A percentile compares a stretch with the other conserved stretches of the same genome.
phyloP scores from a whole-genome alignment of 2,113 vertebrate species.

The Pholis gunnellus region DNA sequence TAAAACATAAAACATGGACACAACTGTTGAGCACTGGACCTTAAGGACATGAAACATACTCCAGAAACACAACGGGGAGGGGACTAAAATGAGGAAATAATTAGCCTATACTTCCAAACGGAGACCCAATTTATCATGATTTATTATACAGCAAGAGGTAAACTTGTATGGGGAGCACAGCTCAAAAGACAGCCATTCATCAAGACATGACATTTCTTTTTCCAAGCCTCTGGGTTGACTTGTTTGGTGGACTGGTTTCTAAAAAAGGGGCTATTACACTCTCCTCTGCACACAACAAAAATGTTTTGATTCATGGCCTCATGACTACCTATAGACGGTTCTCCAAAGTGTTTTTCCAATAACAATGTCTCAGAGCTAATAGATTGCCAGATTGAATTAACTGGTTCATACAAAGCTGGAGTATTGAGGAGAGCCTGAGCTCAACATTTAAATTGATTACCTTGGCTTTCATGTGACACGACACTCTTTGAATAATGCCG shows the following conservation, averaged over 20 bases:
- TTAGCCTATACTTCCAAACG: slow-evolving; percentile 67
- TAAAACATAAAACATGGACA: slow-evolving; percentile 27
- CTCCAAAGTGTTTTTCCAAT: slow-evolving; percentile 73
- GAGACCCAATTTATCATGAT: slow-evolving; percentile 74
- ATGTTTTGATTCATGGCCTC: slow-evolving; percentile 74
- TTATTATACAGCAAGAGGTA: slow-evolving; percentile 69
- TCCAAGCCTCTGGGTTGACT: slow-evolving; percentile 49
- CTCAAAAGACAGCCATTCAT: slow-evolving; percentile 80
- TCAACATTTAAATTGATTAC: slow-evolving; percentile 42
- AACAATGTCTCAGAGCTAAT: slow-evolving; percentile 65
- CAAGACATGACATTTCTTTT: slow-evolving; percentile 68
- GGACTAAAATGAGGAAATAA: slow-evolving; percentile 65
- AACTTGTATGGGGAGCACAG: slow-evolving; percentile 58
- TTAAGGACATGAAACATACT: slow-evolving; percentile 56
- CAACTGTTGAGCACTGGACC: slow-evolving; percentile 38
- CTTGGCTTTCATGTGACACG: slow-evolving; percentile 45
- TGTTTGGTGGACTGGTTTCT: slow-evolving; percentile 59
- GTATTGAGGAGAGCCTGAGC: slow-evolving; percentile 6
- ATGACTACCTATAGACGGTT: slow-evolving; percentile 62
- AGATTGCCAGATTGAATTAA: slow-evolving; percentile 71
- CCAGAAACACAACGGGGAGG: slow-evolving; percentile 35
- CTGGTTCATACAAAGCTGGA: slow-evolving; percentile 43
- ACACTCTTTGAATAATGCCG: slow-evolving; percentile 29
- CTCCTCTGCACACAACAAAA: slow-evolving; percentile 58
- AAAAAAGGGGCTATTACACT: slow-evolving; percentile 69